These are phyloP conservation scores for Phalacrocorax carbo DNA, from an alignment of 2,113 vertebrate genomes.

Conservation along the genomic window DNA sequence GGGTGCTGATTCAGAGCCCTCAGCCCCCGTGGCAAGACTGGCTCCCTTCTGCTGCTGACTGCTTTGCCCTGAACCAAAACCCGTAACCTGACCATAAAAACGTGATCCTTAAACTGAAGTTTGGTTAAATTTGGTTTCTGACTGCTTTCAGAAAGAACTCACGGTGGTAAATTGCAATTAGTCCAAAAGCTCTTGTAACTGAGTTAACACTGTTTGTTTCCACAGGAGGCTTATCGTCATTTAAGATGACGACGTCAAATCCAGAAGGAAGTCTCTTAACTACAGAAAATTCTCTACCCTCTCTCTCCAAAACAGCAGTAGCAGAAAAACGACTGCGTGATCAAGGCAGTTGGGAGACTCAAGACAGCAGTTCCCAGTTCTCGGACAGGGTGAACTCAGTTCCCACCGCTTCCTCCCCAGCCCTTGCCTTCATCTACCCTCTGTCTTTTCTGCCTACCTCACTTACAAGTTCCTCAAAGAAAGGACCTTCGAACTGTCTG, in stretches of 20 bases:
- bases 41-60: background rate
- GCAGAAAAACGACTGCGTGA: accelerated
- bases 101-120: background rate
- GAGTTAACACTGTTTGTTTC: background rate
- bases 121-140: background rate
- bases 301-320: background rate
- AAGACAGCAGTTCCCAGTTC: background rate
- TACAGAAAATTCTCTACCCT: background rate
- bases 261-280: background rate
- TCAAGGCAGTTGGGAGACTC: background rate
- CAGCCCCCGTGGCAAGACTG: background rate
- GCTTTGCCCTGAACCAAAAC: background rate
- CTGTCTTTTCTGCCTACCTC: background rate
- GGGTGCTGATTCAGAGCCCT: background rate
- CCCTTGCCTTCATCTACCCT: background rate
- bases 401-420: background rate
- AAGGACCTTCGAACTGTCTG: background rate
- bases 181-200: background rate
- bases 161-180: background rate
- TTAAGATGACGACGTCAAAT: background rate
- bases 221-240: background rate
- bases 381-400: background rate
- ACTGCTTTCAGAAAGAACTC: background rate
- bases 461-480: background rate
- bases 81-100: background rate